Base-by-base conservation (phyloP, 2,888 invertebrate species). In the Drosophila testacea region DNA sequence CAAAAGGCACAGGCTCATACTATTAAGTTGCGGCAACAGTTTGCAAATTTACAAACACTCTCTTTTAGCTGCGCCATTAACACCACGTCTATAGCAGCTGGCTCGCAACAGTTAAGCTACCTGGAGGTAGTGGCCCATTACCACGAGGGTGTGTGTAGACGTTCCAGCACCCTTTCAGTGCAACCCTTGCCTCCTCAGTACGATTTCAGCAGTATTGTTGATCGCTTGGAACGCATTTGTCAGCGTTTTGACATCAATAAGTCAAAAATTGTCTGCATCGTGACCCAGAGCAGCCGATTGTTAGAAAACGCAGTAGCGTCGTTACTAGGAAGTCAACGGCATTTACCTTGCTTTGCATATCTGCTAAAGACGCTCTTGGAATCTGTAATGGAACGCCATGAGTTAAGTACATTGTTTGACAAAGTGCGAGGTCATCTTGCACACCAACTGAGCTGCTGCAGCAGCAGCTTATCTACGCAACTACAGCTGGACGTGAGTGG, bases 271-370 rank as follows among this genome's bases (percentile, higher is more conserved):
- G 44, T 50, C 7, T 79, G 80, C 39, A 51, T 81, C 10, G 80
- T 81, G 4, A 77, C 50, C 4, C 36, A 32, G 4, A 59, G 55
- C 32, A 64, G 38, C n/a, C 55, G 56, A 4, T 28, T 79, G 39
- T 27, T 80, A 11, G 77, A 81, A 36, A 62, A 63, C 7, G 79
- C 73, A 0, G 47, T 70, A 0, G 41, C 46, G 3, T 46, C 52
- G 0, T 30, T 79, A 7, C 28, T 80, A 13, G 80, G 81, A 4
- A 57, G 39, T 4, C 79, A 70, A 7, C 65, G 77, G 1, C 77
- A 80, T 63, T 34, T 73, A 13, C 81, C 80, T 7, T 80, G 80
- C 48, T 70, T 80, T 47, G 79, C 68, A 0, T 50, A 80, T 27
- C 36, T 67, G 13, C 39, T 81, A 6, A 59, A 69, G 7, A 46